Percentiles rank a stretch among this genome's conserved stretches.
phyloP scores from a whole-genome alignment of 2,888 invertebrate genomes.

The Entomobrya multifasciata region DNA sequence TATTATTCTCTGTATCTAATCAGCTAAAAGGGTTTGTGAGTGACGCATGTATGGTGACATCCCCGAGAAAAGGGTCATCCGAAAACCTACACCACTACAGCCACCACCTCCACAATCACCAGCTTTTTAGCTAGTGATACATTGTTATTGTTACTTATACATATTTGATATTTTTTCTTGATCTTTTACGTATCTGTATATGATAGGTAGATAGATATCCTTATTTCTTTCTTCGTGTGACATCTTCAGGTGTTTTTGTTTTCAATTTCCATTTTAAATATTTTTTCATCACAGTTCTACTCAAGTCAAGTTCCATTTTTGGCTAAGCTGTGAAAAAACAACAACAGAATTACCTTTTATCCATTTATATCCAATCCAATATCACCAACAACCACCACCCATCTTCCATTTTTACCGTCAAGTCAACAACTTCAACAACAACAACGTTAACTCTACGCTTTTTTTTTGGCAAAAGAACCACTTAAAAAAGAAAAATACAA shows the following conservation, averaged over 20 bases:
- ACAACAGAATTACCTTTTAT: background rate
- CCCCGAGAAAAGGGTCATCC: conserved; percentile 2
- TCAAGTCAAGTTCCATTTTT: conserved; percentile 12
- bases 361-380: no score
- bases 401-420: no score
- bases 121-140: background rate
- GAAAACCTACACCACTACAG: background rate
- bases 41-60: conserved; percentile 41
- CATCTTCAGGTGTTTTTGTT: conserved; percentile 21
- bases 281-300: background rate
- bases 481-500: conserved; percentile 34
- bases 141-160: no score
- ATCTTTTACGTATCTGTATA: background rate
- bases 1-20: conserved; percentile 4
- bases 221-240: background rate
- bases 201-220: background rate
- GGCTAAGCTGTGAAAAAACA: background rate
- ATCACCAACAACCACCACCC: background rate
- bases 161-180: no score
- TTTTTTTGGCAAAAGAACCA: conserved; percentile 22
- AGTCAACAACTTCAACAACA: no score
- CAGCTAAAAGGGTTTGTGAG: conserved; percentile 45
- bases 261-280: conserved; percentile 15
- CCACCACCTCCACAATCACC: background rate
- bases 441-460: background rate